Conservation (phyloP, 2,888 invertebrate species). For the Lysandra bellargus region DNA sequence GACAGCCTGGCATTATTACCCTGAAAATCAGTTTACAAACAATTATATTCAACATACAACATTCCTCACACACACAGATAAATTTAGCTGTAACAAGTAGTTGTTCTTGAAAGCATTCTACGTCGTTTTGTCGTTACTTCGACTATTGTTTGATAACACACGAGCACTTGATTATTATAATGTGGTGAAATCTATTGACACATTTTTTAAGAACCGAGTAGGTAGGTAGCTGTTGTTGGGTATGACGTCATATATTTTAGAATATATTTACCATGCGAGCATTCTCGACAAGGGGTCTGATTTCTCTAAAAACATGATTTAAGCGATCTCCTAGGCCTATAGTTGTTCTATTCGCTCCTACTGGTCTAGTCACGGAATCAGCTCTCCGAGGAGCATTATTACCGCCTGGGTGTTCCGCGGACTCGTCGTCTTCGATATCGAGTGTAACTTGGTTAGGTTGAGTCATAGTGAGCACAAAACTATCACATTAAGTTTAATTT, state of each 20-base stretch:
- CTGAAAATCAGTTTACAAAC: conserved; percentile 46
- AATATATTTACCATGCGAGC: conserved; percentile 72
- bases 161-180: background rate
- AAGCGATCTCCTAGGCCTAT: conserved; percentile 70
- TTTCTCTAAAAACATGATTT: conserved; percentile 80
- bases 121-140: background rate
- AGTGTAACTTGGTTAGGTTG: conserved; percentile 68
- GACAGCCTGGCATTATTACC: conserved; percentile 71
- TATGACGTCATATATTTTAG: conserved; percentile 36
- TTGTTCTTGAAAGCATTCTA: background rate
- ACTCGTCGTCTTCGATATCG: conserved; percentile 66
- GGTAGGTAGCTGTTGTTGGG: conserved; percentile 1
- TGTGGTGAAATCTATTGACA: conserved; percentile 4
- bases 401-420: conserved; percentile 55
- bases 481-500: conserved; percentile 30
- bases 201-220: background rate
- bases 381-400: conserved; percentile 59
- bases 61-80: background rate
- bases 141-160: background rate
- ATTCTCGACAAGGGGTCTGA: conserved; percentile 84
- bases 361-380: conserved; percentile 61
- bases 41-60: background rate
- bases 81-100: background rate
- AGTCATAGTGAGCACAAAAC: conserved; percentile 55
- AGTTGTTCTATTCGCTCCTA: conserved; percentile 58